Conservation (phyloP, 2,797 vertebrate species). For the Netta rufina region DNA sequence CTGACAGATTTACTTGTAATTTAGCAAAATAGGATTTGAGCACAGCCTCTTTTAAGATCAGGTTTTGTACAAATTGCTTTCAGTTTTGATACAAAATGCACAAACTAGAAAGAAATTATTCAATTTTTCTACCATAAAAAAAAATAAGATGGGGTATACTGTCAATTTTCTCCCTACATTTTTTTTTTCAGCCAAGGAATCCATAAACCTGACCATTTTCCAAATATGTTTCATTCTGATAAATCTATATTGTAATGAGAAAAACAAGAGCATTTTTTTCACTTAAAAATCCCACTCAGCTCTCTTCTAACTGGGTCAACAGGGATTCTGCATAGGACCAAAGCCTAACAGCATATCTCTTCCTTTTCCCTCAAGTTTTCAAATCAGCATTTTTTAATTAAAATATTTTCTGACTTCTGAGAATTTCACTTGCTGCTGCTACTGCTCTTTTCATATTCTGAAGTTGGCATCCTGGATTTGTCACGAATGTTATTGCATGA, state of each 20-base stretch:
- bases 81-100: neutral
- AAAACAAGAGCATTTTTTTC: neutral
- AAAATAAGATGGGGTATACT: neutral
- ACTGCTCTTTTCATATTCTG: neutral
- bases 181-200: neutral
- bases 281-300: neutral
- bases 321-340: neutral
- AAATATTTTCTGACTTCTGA: neutral
- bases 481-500: neutral
- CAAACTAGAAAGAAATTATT: neutral
- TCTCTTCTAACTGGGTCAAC: neutral
- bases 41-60: neutral
- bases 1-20: neutral
- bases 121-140: neutral
- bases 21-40: neutral
- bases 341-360: neutral
- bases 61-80: neutral
- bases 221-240: neutral
- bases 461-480: neutral
- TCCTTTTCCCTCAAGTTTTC: neutral
- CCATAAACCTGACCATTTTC: neutral
- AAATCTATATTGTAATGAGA: neutral
- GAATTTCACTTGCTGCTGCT: neutral
- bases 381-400: neutral
- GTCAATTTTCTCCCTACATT: neutral